A percentile compares a stretch with the other conserved stretches of the same genome.
Conservation (phyloP, 30 jellyfish, hydroid and myxozoan genomes). For the Chrysaora quinquecirrha region DNA sequence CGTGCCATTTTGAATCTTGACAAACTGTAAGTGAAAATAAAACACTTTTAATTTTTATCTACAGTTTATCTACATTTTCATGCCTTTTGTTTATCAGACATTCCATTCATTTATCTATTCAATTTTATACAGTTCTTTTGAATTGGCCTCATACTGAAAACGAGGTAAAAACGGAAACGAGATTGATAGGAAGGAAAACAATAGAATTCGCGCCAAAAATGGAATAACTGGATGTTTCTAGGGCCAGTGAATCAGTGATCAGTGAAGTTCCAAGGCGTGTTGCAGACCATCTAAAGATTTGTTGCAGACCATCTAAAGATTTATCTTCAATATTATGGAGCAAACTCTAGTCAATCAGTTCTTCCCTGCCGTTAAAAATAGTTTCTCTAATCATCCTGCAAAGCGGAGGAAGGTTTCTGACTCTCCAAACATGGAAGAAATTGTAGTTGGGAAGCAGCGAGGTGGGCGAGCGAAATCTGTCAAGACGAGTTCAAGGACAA, state of each 20-base stretch:
- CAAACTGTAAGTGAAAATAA: too few relatives aligned
- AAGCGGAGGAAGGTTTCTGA: slow-evolving; percentile 76
- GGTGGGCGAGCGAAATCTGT: neutral
- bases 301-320: too few relatives aligned
- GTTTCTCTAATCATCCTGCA: slow-evolving; percentile 72
- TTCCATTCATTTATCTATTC: neutral
- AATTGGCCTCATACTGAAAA: neutral
- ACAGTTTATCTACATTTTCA: too few relatives aligned
- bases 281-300: neutral
- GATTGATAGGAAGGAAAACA: neutral
- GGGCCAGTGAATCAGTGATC: too few relatives aligned
- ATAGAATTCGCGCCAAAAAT: slow-evolving; percentile 4
- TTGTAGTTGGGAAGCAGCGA: neutral
- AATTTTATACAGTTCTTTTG: neutral
- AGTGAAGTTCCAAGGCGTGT: too few relatives aligned
- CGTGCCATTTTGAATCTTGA: slow-evolving; percentile 67
- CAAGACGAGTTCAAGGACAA: neutral
- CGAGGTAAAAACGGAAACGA: slow-evolving; percentile 1
- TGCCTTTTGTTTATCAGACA: neutral
- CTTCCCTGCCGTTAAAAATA: slow-evolving; percentile 75
- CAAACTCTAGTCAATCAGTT: slow-evolving; percentile 77
- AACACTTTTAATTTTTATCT: too few relatives aligned
- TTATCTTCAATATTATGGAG: slow-evolving; percentile 35
- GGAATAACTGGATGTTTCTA: neutral
- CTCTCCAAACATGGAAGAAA: slow-evolving; percentile 2